Base-by-base conservation (phyloP, 1,140 invertebrate genomes). In the Megathymus violae region DNA sequence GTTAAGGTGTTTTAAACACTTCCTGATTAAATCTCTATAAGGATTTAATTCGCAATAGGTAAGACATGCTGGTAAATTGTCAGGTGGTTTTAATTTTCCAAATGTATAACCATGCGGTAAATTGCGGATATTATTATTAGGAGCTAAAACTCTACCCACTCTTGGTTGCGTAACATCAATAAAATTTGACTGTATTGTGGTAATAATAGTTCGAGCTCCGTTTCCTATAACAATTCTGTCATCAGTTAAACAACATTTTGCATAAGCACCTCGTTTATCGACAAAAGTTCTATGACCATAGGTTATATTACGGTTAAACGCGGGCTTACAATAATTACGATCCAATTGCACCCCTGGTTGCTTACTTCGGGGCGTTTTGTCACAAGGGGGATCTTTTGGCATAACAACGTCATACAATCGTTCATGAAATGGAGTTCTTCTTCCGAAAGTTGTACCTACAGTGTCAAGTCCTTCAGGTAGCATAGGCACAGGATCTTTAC, bases 401-500 rank as follows among this genome's bases (percentile, higher is more conserved):
- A 91, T 82, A 10, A 85, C 67, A 19, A 88, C 67, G 50, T 85
- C 83, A 62, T 89, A 85, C 9, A 82, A 63, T 14, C 67, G 71
- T 48, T 84, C 88, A 66, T 85, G 67, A 76, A 59, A 73, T 43
- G 56, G 50, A 1, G 76, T 80, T 66, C 81, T 74, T 61, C 75
- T 88, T 15, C 92, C 92, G 78, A 92, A 93, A 7, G 91, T 92
- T 1, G 85, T 89, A 11, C 66, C 64, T 47, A 71, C 36, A 6
- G 65, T 65, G 70, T 92, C 85, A 70, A 92, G 86, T 44, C 89
- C 91, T 60, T 82, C 78, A 9, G 92, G 92, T 36, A 93, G 67
- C 76, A 91, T 91, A 19, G 91, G 89, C 14, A 84, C 78, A 11
- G 82, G 75, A 79, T 93, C 92, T 52, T 71, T 71, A 1, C 69